These are phyloP conservation scores for Cartodere bifasciata DNA, from an alignment of 2,888 invertebrate species.

Conservation along the genomic window DNA sequence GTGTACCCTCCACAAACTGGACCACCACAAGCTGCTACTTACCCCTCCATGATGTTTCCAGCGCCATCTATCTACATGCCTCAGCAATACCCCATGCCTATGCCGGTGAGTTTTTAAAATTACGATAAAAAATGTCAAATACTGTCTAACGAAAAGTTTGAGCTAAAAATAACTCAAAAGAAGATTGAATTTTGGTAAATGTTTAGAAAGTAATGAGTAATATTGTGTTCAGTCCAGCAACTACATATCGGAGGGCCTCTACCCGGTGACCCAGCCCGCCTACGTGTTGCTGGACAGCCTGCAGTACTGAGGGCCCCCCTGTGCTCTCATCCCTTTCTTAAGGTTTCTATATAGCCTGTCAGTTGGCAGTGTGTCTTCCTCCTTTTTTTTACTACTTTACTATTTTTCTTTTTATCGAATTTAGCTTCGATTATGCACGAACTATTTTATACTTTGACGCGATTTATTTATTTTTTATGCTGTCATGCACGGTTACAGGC, in stretches of 20 bases:
- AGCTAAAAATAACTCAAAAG: no score
- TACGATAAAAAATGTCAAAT: no score
- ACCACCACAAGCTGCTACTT: conserved; percentile 31
- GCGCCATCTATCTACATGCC: conserved; percentile 35
- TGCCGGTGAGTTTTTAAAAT: conserved; percentile 33
- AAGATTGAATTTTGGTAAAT: no score
- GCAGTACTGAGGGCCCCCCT: conserved; percentile 44
- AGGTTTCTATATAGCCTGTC: conserved; percentile 28
- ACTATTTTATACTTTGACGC: no score
- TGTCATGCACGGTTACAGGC: no score
- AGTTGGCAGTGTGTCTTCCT: no score
- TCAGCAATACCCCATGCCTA: conserved; percentile 37
- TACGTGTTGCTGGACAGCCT: conserved; percentile 49
- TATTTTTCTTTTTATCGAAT: no score
- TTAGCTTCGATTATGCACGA: no score
- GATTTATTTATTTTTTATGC: no score
- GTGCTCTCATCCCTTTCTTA: conserved; percentile 28
- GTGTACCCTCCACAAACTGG: conserved; percentile 32
- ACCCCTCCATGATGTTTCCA: conserved; percentile 33
- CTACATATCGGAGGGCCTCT: conserved; percentile 40
- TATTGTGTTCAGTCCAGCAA: conserved; percentile 34
- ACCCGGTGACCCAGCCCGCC: conserved; percentile 45
- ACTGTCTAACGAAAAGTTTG: no score
- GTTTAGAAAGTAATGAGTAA: no score
- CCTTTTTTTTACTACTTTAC: no score